Evolutionary conservation across 1,140 invertebrate genomes (phyloP), one percentile per base, ranked within the genome.

Genomic region (Macrocentrus cingulum): DNA sequence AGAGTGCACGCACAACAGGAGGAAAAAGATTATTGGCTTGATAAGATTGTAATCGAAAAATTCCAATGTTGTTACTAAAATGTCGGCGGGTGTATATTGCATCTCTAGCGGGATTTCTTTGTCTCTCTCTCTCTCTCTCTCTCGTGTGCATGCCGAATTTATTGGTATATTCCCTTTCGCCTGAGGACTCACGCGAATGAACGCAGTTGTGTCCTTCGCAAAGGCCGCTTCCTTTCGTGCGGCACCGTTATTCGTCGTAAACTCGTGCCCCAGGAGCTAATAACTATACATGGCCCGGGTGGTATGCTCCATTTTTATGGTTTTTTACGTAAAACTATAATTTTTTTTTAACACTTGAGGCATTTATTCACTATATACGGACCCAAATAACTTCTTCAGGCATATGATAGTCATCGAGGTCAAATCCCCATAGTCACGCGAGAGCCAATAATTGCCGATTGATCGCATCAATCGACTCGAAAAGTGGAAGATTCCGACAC

Each of bases 381-480:
- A 3, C 13, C 36, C 45, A 8, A 48, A 49, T 49, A 49, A 49
- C 46, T 49, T 34, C 22, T 49, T 49, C 25, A 32, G 8, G 19
- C 16, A 15, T n/a, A 23, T 15, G 32, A 20, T 13, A 20, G 13
- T 51, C 32, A 51, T 51, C 5, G 48, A 51, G 48, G 32, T 51
- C 25, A 51, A 11, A 4, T 11, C 16, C 29, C 19, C 11, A 37
- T 15, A 36, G 48, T 51, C 48, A 51, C 48, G 48, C 48, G 36
- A 7, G 18, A 36, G 13, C 29, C 48, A 37, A 51, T 51, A 51
- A 51, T 51, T 51, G 48, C 13, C 34, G 48, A 51, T 36, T 37
- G 48, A 51, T 37, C 32, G 32, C 34, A 19, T n/a, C 9, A 19
- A 36, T 6, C 15, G 25, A n/a, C 46, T 22, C 22, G 13, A 16